Percentiles rank a stretch among this genome's conserved stretches.
Conservation (phyloP, 92 coral and sea anemone species). For the Heteractis magnifica region DNA sequence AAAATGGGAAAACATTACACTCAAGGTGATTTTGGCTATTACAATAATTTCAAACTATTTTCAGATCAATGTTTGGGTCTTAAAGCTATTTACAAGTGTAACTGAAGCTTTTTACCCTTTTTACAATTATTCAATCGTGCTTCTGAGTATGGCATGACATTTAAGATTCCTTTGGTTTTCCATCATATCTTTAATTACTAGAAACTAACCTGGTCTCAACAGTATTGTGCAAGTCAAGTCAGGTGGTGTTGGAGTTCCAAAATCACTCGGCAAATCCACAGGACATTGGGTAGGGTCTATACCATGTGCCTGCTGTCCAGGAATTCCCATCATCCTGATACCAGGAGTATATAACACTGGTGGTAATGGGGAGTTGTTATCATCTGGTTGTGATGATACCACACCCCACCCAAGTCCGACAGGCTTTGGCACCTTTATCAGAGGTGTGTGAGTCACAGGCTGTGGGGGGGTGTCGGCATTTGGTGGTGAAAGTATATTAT, state of each 20-base stretch:
- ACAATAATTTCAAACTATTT: no score
- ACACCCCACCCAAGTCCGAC: background rate
- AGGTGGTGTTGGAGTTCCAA: conserved; percentile 70
- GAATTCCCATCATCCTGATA: conserved; percentile 41
- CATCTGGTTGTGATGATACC: conserved; percentile 24
- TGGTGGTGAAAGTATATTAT: conserved; percentile 14
- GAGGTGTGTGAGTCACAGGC: conserved; percentile 69
- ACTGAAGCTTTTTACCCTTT: no score
- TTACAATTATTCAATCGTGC: no score
- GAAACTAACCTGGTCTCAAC: conserved; percentile 64
- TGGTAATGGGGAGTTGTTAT: conserved; percentile 57
- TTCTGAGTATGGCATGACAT: no score
- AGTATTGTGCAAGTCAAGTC: conserved; percentile 75
- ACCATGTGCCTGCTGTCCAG: conserved; percentile 22
- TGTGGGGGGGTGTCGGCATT: conserved; percentile 39
- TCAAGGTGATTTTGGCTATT: no score
- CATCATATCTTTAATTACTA: background rate
- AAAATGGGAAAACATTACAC: no score
- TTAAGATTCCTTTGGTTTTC: background rate
- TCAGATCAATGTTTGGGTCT: no score
- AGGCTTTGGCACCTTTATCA: conserved; percentile 41
- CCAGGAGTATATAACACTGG: conserved; percentile 82
- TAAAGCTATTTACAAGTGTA: no score
- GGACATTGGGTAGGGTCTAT: background rate
- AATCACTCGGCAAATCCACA: background rate